phyloP scores from a whole-genome alignment of 2,113 vertebrate species.

The Vidua chalybeata region DNA sequence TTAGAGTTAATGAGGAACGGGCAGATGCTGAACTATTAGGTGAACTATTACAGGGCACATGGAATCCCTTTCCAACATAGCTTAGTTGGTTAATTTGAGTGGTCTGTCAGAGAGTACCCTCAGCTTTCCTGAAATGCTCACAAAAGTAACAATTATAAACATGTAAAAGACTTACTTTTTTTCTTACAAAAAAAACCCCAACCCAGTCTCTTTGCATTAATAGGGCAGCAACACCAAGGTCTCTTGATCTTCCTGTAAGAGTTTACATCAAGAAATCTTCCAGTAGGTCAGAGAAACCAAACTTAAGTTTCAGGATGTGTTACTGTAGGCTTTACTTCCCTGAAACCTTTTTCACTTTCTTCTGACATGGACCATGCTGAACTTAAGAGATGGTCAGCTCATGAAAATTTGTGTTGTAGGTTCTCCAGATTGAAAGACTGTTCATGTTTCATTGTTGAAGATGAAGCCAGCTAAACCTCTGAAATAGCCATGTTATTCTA shows the following conservation, averaged over 20 bases:
- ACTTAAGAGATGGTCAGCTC: background rate
- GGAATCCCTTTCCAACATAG: background rate
- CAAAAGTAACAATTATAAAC: background rate
- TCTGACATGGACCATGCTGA: accelerated
- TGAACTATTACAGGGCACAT: background rate
- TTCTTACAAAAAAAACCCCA: accelerated
- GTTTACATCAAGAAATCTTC: background rate
- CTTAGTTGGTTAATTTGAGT: background rate
- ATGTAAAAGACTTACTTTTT: background rate
- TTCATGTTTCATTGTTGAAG: background rate
- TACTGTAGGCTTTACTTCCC: background rate
- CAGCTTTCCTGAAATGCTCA: background rate
- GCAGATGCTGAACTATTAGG: background rate
- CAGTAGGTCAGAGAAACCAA: background rate
- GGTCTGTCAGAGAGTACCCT: background rate
- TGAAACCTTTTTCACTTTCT: background rate
- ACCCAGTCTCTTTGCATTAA: background rate
- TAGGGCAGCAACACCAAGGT: background rate
- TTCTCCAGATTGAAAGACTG: background rate
- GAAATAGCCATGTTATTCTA: background rate
- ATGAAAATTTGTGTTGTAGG: background rate
- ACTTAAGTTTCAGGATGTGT: background rate
- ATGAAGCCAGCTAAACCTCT: background rate
- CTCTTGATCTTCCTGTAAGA: background rate
- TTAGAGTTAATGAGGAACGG: background rate